Conservation (phyloP, 2,113 vertebrate species). For the Excalfactoria chinensis region DNA sequence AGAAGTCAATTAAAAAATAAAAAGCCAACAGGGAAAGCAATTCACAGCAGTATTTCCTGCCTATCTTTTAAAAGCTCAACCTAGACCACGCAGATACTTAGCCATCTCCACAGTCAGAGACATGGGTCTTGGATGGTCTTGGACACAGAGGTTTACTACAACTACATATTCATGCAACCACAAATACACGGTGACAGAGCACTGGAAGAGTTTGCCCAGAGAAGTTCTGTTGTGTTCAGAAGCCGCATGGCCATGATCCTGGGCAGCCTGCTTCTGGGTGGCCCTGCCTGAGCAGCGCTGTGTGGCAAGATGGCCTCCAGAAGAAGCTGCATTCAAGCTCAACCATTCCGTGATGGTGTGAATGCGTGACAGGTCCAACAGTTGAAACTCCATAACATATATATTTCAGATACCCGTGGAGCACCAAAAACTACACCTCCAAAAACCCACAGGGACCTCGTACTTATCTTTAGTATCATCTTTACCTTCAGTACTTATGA, state of each 20-base stretch:
- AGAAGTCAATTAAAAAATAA: not conserved
- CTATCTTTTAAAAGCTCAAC: constrained; percentile 2
- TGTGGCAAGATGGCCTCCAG: not conserved
- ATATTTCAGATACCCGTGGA: not conserved
- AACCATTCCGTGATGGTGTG: not conserved
- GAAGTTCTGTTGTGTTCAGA: not conserved
- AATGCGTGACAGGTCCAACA: not conserved
- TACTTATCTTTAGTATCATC: not conserved
- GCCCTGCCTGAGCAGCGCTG: not conserved
- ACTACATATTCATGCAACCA: not conserved
- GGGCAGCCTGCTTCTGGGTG: not conserved
- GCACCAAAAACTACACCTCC: not conserved
- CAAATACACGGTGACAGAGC: not conserved
- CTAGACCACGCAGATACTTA: not conserved
- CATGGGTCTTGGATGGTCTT: not conserved
- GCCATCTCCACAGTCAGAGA: not conserved
- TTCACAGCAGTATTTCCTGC: not conserved
- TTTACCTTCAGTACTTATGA: not conserved
- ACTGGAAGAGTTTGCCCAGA: not conserved
- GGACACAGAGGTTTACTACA: not conserved
- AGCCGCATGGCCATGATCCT: not conserved
- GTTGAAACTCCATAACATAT: fast-evolving
- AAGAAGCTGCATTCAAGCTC: not conserved
- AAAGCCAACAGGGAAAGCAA: not conserved
- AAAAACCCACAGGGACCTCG: not conserved